These are phyloP conservation scores for Acipenser ruthenus DNA, from an alignment of 2,797 vertebrate species.

Conservation along the genomic window DNA sequence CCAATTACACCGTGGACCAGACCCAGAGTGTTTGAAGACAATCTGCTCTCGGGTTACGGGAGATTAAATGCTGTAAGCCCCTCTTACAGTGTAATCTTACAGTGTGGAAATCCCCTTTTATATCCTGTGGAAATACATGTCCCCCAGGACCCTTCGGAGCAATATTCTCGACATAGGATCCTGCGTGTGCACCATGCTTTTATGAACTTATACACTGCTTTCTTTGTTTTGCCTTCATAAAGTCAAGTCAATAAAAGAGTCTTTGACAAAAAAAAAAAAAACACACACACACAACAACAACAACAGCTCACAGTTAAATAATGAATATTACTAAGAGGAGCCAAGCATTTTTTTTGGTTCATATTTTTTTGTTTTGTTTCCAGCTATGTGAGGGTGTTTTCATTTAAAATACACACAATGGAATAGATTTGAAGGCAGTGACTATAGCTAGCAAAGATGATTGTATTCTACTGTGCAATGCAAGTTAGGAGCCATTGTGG, in stretches of 20 bases:
- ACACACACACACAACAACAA: neutral
- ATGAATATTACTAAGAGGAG: too few species aligned
- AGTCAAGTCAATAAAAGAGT: neutral
- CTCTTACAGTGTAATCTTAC: conserved; percentile 61
- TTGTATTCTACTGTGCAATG: neutral
- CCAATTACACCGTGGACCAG: conserved; percentile 54
- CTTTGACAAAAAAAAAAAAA: neutral
- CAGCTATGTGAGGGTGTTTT: neutral
- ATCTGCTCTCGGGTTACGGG: conserved; percentile 50
- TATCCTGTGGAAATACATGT: conserved; percentile 39
- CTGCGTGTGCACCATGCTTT: neutral
- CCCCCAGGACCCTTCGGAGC: conserved; percentile 12
- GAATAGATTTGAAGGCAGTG: neutral
- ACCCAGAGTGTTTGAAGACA: conserved; percentile 42
- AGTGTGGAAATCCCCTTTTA: conserved; percentile 54
- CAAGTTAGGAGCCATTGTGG: neutral
- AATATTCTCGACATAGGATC: neutral
- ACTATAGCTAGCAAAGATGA: neutral
- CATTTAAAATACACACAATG: neutral
- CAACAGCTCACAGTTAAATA: neutral
- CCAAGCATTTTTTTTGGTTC: too few species aligned
- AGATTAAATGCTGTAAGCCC: conserved; percentile 71
- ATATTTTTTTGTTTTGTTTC: too few species aligned
- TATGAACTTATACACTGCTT: neutral
- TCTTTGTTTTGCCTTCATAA: neutral